Base-by-base conservation (phyloP, 1,140 invertebrate genomes). In the Drosophila nigromelanica region DNA sequence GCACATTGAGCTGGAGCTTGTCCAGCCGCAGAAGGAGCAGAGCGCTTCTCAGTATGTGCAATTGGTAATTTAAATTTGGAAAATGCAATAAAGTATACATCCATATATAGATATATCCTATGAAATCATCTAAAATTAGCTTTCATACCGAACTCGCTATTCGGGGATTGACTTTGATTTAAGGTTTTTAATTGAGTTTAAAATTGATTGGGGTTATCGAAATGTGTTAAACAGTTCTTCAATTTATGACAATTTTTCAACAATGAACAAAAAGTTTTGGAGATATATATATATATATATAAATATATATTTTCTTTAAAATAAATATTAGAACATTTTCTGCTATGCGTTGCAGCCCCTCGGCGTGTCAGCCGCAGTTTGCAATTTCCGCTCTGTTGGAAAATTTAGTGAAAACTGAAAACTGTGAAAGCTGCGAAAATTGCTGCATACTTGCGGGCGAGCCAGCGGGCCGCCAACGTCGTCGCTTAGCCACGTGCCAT, bases 371-470 rank as follows among this genome's bases (percentile, higher is more conserved):
- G 62, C 74, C 63, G 67, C 82, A 78, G 70, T 87, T 86, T 78
- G 67, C 76, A 83, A 83, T 85, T 83, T 83, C 80, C 80, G 80
- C 50, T 42, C 66, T n/a, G 21, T 48, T 76, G 35, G 15, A 52
- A 50, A 55, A 69, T 40, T 39, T 69, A 21, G 35, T 24, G 61
- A 33, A 63, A 18, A 47, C n/a, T 51, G 33, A 63, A 70, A 55
- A 42, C 35, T 27, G n/a, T 47, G 47, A 30, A 45, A 37, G 8
- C 10, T 15, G 35, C 12, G 43, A 37, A 51, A 40, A 24, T 35
- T 30, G 21, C 40, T 66, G 69, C 55, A 59, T 52, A 50, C 62
- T 50, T 54, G 21, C n/a, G 8, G 6, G 47, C 52, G 5, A 42
- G 21, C 21, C 3, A 24, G 21, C 21, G 21, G 21, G 43, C 27